Evolutionary conservation across 1,140 invertebrate species (phyloP).

Genomic region (Bradysia coprophila): DNA sequence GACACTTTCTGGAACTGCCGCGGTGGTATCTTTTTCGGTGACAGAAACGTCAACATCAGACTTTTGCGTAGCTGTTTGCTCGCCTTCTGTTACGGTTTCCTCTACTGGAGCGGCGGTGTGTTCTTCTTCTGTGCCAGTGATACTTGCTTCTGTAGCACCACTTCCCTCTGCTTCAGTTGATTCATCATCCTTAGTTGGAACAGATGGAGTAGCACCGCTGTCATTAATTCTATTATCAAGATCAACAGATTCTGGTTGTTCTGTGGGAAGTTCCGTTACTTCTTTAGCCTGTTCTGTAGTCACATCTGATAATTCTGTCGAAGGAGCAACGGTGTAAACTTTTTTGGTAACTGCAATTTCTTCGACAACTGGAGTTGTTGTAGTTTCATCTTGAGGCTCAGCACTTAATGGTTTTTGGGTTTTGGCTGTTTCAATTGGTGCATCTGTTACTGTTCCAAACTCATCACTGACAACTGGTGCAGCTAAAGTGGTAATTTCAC

Average conservation of each 20-base stretch:
- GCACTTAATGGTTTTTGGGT: too few relatives aligned
- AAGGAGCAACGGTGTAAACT: background rate
- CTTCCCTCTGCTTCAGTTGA: conserved; percentile 7
- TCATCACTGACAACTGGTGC: too few relatives aligned
- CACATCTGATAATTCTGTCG: background rate
- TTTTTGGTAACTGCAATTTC: background rate
- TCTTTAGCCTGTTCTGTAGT: conserved; percentile 3
- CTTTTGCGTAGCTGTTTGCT: too few relatives aligned
- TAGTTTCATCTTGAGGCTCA: too few relatives aligned
- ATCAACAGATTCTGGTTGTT: conserved; percentile 2
- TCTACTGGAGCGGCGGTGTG: conserved; percentile 8
- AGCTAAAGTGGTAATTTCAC: too few relatives aligned
- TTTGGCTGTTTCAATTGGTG: too few relatives aligned
- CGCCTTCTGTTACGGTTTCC: conserved; percentile 4
- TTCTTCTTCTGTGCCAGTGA: conserved; percentile 4
- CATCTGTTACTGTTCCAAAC: too few relatives aligned
- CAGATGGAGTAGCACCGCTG: background rate
- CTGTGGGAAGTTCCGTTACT: background rate
- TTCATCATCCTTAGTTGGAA: conserved; percentile 2
- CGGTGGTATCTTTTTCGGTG: too few relatives aligned
- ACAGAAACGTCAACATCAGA: too few relatives aligned
- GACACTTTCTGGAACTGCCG: too few relatives aligned
- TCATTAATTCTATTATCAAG: background rate
- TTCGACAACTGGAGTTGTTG: too few relatives aligned
- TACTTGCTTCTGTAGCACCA: conserved; percentile 5